Evolutionary conservation across 1,140 invertebrate genomes (phyloP), one percentile per base, ranked within the genome.

Genomic region (Phymorhynchus buccinoides): DNA sequence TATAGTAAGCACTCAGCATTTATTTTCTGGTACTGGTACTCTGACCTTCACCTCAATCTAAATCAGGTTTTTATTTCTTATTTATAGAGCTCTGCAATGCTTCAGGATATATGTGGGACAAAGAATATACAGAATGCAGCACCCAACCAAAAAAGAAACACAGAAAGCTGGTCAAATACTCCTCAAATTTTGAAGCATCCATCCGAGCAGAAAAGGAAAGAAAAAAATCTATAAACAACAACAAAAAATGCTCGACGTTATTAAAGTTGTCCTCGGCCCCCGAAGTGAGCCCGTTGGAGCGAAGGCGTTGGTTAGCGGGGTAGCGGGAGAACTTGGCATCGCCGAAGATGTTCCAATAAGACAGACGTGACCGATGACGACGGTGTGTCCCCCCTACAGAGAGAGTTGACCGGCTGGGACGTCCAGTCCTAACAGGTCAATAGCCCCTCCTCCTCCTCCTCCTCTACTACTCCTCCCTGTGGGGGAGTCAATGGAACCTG

Each of bases 331-430:
- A 41, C 37, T n/a, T 68, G 18, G 75, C 68, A 35, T 83, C 87
- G 37, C 87, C 89, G 86, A 91, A 90, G 30, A 91, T 86, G 81
- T 91, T n/a, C 90, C 48, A 91, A 86, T 27, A 91, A 84, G 32
- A 89, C 84, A 52, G 85, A 85, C 30, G 85, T 62, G 0, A 83
- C 32, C 18, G 80, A 73, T n/a, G n/a, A n/a, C n/a, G n/a, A n/a
- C n/a, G n/a, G n/a, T n/a, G n/a, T n/a, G n/a, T n/a, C 48, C 79
- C 83, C 2, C 78, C 52, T 35, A 84, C 4, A 4, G 90, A 86
- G 66, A n/a, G 86, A 35, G 2, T 52, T 52, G 2, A 52, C 12
- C 3, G 85, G 85, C 3, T 86, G 68, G n/a, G 22, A 88, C 62
- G 27, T 88, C 89, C 18, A 91, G 86, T 27, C 90, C 91, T 2